These are phyloP conservation scores for Platynereis dumerilii DNA, from an alignment of 2,888 invertebrate species.

Conservation along the genomic window DNA sequence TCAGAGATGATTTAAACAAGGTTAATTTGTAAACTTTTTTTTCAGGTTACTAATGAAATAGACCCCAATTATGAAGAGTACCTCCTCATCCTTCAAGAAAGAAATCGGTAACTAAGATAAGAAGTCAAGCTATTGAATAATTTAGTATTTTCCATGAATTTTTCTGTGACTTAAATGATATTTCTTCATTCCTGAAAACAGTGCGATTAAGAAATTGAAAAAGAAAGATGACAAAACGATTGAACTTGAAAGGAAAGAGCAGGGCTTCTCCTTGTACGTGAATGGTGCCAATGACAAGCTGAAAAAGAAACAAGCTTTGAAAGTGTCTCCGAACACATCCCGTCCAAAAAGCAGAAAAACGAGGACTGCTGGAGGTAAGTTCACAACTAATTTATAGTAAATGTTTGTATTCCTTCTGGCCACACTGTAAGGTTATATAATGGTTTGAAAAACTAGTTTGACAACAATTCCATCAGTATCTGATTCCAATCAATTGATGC, in stretches of 20 bases:
- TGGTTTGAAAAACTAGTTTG: too few species aligned
- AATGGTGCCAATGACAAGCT: slow-evolving; percentile 55
- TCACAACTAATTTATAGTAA: too few species aligned
- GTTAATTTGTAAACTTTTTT: too few species aligned
- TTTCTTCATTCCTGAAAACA: too few species aligned
- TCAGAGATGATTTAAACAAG: too few species aligned
- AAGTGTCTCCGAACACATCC: neutral
- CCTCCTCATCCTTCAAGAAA: slow-evolving; percentile 17
- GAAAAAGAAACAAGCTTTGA: neutral
- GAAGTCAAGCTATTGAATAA: neutral
- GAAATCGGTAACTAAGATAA: slow-evolving; percentile 12
- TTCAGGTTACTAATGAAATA: neutral
- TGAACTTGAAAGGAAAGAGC: slow-evolving; percentile 57
- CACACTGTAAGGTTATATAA: too few species aligned
- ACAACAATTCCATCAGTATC: too few species aligned
- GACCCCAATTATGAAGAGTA: slow-evolving; percentile 15
- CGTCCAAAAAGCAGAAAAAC: slow-evolving; percentile 17
- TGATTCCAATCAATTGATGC: too few species aligned
- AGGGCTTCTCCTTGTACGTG: slow-evolving; percentile 61
- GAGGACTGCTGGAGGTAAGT: slow-evolving; percentile 50
- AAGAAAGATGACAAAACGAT: slow-evolving; percentile 52
- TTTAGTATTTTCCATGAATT: neutral
- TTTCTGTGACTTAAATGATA: too few species aligned
- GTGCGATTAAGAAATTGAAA: slow-evolving; percentile 51
- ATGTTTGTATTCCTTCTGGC: neutral